Evolutionary conservation across 2,113 vertebrate species (phyloP).

Genomic region (Isurus oxyrinchus): DNA sequence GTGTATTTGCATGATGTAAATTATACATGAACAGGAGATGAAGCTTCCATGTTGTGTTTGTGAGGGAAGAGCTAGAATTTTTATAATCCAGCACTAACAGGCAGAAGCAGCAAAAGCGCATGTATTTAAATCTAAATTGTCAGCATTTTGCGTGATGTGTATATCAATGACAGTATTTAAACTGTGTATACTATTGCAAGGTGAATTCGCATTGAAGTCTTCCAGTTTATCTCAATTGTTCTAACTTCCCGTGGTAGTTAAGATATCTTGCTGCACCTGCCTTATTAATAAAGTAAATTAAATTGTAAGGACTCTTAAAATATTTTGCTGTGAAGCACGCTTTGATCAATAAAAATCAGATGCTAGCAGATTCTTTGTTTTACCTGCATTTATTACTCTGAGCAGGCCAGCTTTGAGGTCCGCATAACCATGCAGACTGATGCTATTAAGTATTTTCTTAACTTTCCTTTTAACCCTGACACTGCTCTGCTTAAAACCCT

Average conservation of each 20-base stretch:
- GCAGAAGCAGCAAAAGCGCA: background rate
- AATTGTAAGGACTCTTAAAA: background rate
- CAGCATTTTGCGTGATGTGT: background rate
- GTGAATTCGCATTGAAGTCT: background rate
- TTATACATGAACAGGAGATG: too few relatives aligned
- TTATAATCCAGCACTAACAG: background rate
- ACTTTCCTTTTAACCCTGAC: background rate
- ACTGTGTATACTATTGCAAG: background rate
- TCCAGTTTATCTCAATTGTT: background rate
- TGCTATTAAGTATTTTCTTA: background rate
- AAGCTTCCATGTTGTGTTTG: too few relatives aligned
- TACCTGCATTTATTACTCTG: too few relatives aligned
- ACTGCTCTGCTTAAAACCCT: background rate
- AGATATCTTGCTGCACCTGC: background rate
- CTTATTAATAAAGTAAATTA: background rate
- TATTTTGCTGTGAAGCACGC: background rate
- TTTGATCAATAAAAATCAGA: background rate
- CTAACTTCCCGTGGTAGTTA: background rate
- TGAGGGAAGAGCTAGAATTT: too few relatives aligned
- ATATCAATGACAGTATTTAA: background rate
- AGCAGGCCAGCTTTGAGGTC: too few relatives aligned
- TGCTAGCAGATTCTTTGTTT: background rate
- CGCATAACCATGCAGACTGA: background rate
- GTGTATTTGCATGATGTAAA: too few relatives aligned
- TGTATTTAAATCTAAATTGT: background rate